Conservation (phyloP, 2,797 vertebrate species). For the Sandelia bainsii region DNA sequence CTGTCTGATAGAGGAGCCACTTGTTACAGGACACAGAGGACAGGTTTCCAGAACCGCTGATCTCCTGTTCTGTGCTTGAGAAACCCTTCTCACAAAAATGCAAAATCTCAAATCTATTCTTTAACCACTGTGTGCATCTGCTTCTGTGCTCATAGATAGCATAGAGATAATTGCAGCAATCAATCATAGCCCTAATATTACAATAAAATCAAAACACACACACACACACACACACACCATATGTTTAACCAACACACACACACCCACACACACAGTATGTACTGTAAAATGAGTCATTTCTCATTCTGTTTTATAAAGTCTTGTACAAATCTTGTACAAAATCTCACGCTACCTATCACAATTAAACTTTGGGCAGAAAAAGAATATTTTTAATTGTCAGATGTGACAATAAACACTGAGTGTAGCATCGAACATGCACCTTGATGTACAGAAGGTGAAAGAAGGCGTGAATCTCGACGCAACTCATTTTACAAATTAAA, state of each 20-base stretch:
- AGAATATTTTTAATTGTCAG: slow-evolving; percentile 43
- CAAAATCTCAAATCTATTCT: slow-evolving; percentile 45
- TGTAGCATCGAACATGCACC: slow-evolving; percentile 18
- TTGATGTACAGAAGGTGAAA: slow-evolving; percentile 9
- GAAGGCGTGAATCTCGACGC: slow-evolving; percentile 8
- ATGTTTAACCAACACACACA: slow-evolving; percentile 30
- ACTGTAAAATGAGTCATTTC: slow-evolving; percentile 59
- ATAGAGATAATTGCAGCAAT: slow-evolving; percentile 79
- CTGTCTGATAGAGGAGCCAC: slow-evolving; percentile 64
- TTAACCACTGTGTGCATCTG: slow-evolving; percentile 70
- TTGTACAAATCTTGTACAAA: slow-evolving; percentile 66
- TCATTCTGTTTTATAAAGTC: slow-evolving; percentile 48
- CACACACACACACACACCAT: slow-evolving; percentile 21
- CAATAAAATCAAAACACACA: slow-evolving; percentile 62
- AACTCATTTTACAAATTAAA: slow-evolving; percentile 21
- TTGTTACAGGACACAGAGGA: slow-evolving; percentile 65
- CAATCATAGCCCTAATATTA: slow-evolving; percentile 73
- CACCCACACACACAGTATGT: slow-evolving; percentile 30
- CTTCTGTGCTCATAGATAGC: slow-evolving; percentile 80
- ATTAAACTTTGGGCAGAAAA: slow-evolving; percentile 45
- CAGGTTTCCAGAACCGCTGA: slow-evolving; percentile 64
- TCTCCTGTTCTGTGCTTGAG: slow-evolving; percentile 68
- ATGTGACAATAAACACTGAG: slow-evolving; percentile 45
- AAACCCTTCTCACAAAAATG: slow-evolving; percentile 55
- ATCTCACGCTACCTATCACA: slow-evolving; percentile 45